These are phyloP conservation scores for Parus major DNA, from an alignment of 2,113 vertebrate genomes.

Conservation along the genomic window DNA sequence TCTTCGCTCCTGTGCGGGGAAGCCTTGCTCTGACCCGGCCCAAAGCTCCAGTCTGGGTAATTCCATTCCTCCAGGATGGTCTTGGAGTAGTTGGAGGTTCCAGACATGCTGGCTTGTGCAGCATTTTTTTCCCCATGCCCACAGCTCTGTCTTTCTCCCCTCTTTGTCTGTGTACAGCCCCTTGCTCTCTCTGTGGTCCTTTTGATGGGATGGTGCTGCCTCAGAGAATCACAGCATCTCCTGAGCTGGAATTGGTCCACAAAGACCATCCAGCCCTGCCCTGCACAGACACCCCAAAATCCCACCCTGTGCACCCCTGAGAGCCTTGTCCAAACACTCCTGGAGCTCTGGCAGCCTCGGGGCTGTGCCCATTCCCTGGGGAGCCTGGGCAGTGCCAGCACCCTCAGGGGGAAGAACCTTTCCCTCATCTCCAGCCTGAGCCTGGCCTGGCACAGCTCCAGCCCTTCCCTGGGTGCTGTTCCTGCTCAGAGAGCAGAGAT, in stretches of 20 bases:
- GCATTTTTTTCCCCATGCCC: background rate
- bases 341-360: background rate
- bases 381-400: background rate
- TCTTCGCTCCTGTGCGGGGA: background rate
- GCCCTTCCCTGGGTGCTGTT: background rate
- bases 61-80: background rate
- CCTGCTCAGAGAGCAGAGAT: background rate
- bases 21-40: background rate
- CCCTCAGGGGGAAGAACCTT: background rate
- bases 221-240: background rate
- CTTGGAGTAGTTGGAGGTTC: background rate
- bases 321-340: accelerated
- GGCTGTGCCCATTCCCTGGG: background rate
- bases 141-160: background rate
- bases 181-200: background rate
- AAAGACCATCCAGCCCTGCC: background rate
- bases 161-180: accelerated
- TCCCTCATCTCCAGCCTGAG: background rate
- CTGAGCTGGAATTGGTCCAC: background rate
- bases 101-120: background rate
- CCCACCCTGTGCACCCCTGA: background rate
- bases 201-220: background rate
- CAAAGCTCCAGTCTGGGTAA: background rate
- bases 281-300: background rate
- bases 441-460: background rate